Percentiles rank a stretch among this genome's conserved stretches.
phyloP scores from a whole-genome alignment of 2,113 vertebrate species.

The Chloroceryle aenea region DNA sequence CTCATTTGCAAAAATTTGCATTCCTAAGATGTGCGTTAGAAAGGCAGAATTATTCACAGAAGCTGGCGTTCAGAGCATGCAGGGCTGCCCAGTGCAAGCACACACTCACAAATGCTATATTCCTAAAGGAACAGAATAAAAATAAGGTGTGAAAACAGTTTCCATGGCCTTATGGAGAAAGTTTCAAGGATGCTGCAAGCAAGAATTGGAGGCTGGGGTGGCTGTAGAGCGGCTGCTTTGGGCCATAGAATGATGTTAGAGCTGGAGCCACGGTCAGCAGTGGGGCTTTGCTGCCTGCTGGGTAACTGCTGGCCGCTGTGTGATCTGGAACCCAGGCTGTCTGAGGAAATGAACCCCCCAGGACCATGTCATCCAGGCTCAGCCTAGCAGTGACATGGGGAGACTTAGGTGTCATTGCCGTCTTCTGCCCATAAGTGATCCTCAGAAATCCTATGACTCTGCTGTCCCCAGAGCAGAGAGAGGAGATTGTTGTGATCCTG shows the following conservation, averaged over 20 bases:
- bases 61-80: background rate
- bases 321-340: background rate
- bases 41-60: background rate
- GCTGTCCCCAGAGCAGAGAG: background rate
- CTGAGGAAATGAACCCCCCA: background rate
- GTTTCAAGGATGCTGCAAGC: background rate
- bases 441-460: background rate
- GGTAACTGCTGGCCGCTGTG: background rate
- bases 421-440: background rate
- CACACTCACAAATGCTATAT: background rate
- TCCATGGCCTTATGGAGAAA: background rate
- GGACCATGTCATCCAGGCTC: background rate
- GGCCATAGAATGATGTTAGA: background rate
- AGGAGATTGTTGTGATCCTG: background rate
- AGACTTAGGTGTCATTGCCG: background rate
- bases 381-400: background rate
- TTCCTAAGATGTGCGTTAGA: constrained; percentile 14
- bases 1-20: constrained; percentile 59
- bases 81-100: background rate
- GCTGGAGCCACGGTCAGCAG: background rate
- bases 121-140: background rate
- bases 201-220: background rate
- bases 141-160: background rate
- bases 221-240: background rate
- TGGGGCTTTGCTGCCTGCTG: background rate